Conservation (phyloP, 2,888 invertebrate species). For the Cheilosia vulpina region DNA sequence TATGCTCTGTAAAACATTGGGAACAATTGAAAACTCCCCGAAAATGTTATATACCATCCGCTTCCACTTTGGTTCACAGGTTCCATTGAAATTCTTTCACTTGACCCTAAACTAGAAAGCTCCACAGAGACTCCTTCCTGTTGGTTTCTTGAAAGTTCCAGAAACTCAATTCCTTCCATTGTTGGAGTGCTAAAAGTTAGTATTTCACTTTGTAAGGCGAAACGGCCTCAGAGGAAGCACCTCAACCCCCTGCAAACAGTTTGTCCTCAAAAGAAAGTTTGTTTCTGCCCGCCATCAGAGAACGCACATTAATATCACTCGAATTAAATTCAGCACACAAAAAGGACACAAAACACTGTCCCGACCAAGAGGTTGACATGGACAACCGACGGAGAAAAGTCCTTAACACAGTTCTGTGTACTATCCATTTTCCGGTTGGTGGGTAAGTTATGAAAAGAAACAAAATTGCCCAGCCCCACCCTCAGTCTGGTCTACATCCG, state of each 20-base stretch:
- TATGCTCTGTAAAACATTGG: accelerated
- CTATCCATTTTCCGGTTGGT: neutral
- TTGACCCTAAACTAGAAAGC: too few species aligned
- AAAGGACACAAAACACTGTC: neutral
- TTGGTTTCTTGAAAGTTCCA: neutral
- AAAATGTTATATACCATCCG: too few species aligned
- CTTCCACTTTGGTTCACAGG: too few species aligned
- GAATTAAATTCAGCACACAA: conserved; percentile 12
- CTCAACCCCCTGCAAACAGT: conserved; percentile 13
- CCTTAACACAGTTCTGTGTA: conserved; percentile 29
- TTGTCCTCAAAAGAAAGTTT: conserved; percentile 34
- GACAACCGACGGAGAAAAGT: neutral
- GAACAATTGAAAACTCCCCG: too few species aligned
- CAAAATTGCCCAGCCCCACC: neutral
- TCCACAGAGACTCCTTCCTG: too few species aligned
- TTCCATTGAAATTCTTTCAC: too few species aligned
- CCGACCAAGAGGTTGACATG: neutral
- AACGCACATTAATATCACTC: conserved; percentile 39
- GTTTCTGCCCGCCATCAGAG: neutral
- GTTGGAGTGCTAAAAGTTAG: conserved; percentile 31
- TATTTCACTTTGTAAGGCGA: conserved; percentile 15
- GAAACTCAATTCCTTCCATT: conserved; percentile 19
- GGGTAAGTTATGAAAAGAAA: neutral
- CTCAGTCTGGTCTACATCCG: conserved; percentile 45
- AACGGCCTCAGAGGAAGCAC: conserved; percentile 1